phyloP scores from a whole-genome alignment of 2,797 vertebrate genomes.

The Semotilus atromaculatus region DNA sequence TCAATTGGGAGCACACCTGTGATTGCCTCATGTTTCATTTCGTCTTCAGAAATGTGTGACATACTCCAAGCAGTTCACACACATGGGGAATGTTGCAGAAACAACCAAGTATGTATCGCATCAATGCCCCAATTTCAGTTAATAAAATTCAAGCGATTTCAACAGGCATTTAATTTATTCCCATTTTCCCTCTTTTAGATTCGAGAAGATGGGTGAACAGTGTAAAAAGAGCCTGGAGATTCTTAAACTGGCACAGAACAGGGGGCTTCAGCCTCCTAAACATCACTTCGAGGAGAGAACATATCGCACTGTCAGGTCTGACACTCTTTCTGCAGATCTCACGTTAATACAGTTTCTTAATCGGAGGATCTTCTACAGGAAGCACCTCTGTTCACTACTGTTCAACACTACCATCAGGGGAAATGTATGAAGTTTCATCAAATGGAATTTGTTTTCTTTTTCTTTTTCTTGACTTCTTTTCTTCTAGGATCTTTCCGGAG shows the following conservation, averaged over 20 bases:
- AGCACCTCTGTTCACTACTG: not conserved
- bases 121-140: not conserved
- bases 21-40: not conserved
- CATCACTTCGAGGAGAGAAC: slow-evolving; percentile 94
- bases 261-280: slow-evolving; percentile 88
- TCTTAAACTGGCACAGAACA: slow-evolving; percentile 87
- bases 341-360: not conserved
- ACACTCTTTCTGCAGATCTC: not conserved
- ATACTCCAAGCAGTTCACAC: slow-evolving; percentile 94
- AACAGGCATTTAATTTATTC: not conserved
- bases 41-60: slow-evolving; percentile 88
- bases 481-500: slow-evolving; percentile 93
- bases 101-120: slow-evolving; percentile 85
- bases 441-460: not conserved
- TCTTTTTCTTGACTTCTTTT: slow-evolving; percentile 2
- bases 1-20: not conserved
- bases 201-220: slow-evolving; percentile 91
- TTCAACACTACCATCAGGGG: slow-evolving; percentile 13
- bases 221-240: slow-evolving; percentile 92
- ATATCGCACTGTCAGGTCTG: slow-evolving; percentile 89
- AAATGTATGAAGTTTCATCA: not conserved
- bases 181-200: slow-evolving; percentile 73
- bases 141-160: not conserved
- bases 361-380: not conserved
- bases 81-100: slow-evolving; percentile 91